A percentile compares a stretch with the other conserved stretches of the same genome.
Evolutionary conservation across 2,888 invertebrate species (phyloP).

Genomic region (Sepiola atlantica): DNA sequence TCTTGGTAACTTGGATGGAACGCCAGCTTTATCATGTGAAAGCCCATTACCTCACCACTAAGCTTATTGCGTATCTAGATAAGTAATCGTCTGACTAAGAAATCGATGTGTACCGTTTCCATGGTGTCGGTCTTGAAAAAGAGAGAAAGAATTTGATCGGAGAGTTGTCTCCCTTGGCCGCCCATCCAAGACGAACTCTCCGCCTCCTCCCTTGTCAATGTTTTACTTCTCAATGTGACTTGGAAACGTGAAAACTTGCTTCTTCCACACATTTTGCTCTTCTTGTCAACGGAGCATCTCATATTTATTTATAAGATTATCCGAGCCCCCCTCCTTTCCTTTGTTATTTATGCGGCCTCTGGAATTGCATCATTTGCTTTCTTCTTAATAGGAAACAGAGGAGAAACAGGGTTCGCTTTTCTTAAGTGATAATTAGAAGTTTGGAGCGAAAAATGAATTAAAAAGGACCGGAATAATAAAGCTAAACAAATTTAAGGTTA

Average conservation of each 20-base stretch:
- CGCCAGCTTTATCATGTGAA: neutral
- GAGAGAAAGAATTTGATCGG: neutral
- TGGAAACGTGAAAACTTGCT: slow-evolving; percentile 11
- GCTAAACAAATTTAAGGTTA: neutral
- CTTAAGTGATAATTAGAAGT: neutral
- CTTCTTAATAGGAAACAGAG: neutral
- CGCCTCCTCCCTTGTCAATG: too few relatives aligned
- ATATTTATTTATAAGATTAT: slow-evolving; percentile 23
- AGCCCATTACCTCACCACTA: neutral
- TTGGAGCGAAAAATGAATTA: neutral
- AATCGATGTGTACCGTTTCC: slow-evolving; percentile 32
- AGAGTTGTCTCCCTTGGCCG: neutral
- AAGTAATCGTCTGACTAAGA: neutral
- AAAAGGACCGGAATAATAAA: neutral
- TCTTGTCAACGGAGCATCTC: neutral
- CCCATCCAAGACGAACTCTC: neutral
- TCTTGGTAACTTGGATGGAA: neutral
- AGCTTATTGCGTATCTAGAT: neutral
- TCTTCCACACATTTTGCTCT: neutral
- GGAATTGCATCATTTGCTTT: neutral
- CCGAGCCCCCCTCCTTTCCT: neutral
- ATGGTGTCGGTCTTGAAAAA: neutral
- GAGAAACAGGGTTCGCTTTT: neutral
- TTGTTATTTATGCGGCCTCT: neutral
- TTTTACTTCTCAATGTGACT: neutral